Base-by-base conservation (phyloP, 1,140 invertebrate species). In the Drosophila bocki region DNA sequence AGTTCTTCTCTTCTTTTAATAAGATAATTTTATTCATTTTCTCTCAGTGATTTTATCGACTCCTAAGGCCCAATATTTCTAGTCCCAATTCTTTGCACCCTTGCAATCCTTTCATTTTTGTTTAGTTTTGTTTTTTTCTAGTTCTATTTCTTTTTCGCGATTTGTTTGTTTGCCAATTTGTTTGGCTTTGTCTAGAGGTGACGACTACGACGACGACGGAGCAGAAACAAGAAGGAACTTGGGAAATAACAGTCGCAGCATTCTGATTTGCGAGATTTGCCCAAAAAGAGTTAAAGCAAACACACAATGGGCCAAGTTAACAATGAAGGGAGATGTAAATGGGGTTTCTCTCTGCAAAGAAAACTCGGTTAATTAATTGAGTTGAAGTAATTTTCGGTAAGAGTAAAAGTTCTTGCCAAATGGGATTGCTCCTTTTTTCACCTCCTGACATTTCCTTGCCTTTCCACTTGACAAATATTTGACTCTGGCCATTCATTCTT, bases 331-430 rank as follows among this genome's bases (percentile, higher is more conserved):
- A 17, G 54, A 57, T 29, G 22, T 12, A 48, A 60, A 33, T 56
- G 58, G 26, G 44, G 17, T 13, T 60, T 48, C 26, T 4, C 26
- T 22, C 12, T n/a, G 51, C 45, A 61, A 50, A 72, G 22, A 39
- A 59, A 74, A 80, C 45, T 60, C 45, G 42, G 59, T 60, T 90
- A 90, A 90, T 88, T 88, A 88, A 88, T 88, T 88, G 84, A 90
- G 84, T 88, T 85, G 84, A 88, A 88, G 67, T 80, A 87, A 88
- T 85, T 82, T 82, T 60, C 22, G 63, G 47, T 45, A 63, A 60
- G 37, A 51, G 41, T 15, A 51, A 51, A 64, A 74, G 48, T 61
- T 62, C 45, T 35, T 60, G 42, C 51, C 51, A 57, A 82, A 70
- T 70, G 67, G 67, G 67, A 70, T 70, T 84, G 63, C 64, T 29